These are phyloP conservation scores for Sylvietta virens DNA, from an alignment of 2,113 vertebrate species.

Conservation along the genomic window DNA sequence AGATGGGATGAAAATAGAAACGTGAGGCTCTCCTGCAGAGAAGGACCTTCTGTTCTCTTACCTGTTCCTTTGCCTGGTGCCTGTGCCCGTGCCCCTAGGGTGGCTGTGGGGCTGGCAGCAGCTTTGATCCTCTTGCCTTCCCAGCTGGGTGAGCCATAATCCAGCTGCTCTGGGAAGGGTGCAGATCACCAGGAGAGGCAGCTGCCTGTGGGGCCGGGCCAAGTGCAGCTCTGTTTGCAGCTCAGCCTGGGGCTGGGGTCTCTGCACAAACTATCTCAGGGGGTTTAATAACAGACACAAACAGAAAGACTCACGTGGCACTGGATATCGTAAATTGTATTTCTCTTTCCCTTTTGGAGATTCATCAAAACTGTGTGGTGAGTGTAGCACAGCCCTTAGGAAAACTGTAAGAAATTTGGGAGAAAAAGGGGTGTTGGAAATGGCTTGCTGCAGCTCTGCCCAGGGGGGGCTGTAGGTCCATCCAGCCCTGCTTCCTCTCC, in stretches of 20 bases:
- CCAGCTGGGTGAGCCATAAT: background rate
- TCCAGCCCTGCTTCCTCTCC: background rate
- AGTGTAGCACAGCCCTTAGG: background rate
- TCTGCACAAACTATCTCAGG: background rate
- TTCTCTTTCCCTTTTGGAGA: background rate
- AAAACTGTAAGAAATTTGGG: fast-evolving
- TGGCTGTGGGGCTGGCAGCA: background rate
- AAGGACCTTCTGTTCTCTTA: background rate
- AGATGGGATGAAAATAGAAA: background rate
- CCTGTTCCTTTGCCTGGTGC: background rate
- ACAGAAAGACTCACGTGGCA: background rate
- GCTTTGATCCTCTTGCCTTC: background rate
- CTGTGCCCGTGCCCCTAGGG: fast-evolving
- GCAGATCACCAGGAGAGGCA: background rate
- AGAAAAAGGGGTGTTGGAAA: background rate
- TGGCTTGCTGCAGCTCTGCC: background rate
- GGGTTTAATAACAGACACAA: background rate
- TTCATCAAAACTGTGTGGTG: background rate
- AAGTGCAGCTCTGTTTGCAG: background rate
- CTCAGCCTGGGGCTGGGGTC: background rate
- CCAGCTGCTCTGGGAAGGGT: background rate
- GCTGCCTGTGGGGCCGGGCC: background rate
- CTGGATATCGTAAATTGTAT: background rate
- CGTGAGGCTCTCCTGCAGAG: background rate
- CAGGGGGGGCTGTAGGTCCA: background rate